Conservation (phyloP, 23 tunicate genomes). For the Styela clava region DNA sequence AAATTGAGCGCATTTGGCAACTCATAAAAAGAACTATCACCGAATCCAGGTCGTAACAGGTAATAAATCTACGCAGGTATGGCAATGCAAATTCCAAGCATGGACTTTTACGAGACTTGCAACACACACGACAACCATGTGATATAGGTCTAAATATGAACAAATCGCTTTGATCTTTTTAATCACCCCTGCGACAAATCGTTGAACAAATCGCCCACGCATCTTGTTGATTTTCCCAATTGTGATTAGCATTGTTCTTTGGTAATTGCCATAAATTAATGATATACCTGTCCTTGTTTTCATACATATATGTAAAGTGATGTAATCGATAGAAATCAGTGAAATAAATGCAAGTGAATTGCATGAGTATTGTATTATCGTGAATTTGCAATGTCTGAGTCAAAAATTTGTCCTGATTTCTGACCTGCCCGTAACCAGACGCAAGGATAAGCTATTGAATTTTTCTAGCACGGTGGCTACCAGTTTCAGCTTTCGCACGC, state of each 20-base stretch:
- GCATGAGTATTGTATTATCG: too few relatives aligned
- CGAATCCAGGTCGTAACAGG: slow-evolving; percentile 2
- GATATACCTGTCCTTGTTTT: background rate
- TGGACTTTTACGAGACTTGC: slow-evolving; percentile 18
- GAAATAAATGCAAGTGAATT: too few relatives aligned
- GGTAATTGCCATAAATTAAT: background rate
- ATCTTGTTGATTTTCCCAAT: background rate
- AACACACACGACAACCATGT: slow-evolving; percentile 6
- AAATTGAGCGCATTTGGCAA: background rate
- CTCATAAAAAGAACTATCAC: background rate
- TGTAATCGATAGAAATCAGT: too few relatives aligned
- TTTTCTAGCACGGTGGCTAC: too few relatives aligned
- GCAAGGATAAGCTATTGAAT: too few relatives aligned
- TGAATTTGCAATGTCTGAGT: too few relatives aligned
- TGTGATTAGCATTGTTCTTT: background rate
- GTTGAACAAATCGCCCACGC: background rate
- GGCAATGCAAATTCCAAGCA: slow-evolving; percentile 9
- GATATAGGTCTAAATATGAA: background rate
- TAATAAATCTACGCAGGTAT: slow-evolving; percentile 12
- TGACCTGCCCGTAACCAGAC: too few relatives aligned
- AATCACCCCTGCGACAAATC: background rate
- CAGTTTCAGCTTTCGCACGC: background rate
- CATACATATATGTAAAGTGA: too few relatives aligned
- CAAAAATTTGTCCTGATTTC: too few relatives aligned
- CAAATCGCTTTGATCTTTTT: background rate